Percentiles rank a stretch among this genome's conserved stretches.
Evolutionary conservation across 2,113 vertebrate genomes (phyloP).

Genomic region (Laticauda colubrina): DNA sequence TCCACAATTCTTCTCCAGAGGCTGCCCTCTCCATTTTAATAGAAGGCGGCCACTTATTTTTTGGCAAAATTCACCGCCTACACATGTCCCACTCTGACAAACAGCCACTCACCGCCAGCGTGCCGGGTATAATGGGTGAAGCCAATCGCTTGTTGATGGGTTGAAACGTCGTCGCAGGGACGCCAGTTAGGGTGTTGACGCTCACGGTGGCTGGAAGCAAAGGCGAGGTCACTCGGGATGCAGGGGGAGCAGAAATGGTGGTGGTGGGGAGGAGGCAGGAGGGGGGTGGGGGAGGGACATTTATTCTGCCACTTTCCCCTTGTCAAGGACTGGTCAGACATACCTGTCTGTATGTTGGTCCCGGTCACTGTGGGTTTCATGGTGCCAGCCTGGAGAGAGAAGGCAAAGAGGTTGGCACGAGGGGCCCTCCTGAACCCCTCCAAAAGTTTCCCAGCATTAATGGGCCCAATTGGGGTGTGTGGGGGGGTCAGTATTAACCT

Average conservation of each 20-base stretch:
- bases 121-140: conserved; percentile 82
- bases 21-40: not conserved
- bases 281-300: no score
- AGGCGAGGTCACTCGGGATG: conserved; percentile 12
- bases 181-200: conserved; percentile 91
- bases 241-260: not conserved
- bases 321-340: conserved; percentile 9
- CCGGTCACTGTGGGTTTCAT: conserved; percentile 88
- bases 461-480: no score
- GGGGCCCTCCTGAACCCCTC: not conserved
- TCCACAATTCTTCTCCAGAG: not conserved
- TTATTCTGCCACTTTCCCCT: not conserved
- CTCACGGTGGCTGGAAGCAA: conserved; percentile 81
- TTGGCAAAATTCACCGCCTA: not conserved
- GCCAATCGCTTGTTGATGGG: conserved; percentile 90
- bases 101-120: conserved; percentile 81
- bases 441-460: not conserved
- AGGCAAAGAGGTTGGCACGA: not conserved
- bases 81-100: accelerated
- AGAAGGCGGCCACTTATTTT: no score
- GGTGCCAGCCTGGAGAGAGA: conserved; percentile 80
- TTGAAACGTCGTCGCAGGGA: conserved; percentile 87
- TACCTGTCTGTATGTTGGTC: conserved; percentile 90
- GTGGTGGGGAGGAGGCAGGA: no score
- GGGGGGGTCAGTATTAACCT: not conserved